Evolutionary conservation across 2,113 vertebrate species (phyloP).

Genomic region (Herpetotheres cachinnans): DNA sequence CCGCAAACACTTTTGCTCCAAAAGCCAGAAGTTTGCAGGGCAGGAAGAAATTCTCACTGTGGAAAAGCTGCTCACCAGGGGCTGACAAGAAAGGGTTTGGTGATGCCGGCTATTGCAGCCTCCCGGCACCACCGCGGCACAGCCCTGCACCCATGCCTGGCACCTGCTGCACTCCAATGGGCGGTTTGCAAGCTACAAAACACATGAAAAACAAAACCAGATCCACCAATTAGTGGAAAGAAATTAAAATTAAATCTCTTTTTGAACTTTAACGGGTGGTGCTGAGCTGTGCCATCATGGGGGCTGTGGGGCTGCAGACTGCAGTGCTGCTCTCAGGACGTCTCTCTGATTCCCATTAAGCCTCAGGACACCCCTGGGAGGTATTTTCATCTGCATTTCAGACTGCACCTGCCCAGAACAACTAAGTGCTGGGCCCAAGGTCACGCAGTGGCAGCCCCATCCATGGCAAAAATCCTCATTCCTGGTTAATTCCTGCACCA

Average conservation of each 20-base stretch:
- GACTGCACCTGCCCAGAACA: neutral
- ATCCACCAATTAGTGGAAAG: neutral
- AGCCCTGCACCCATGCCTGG: accelerated
- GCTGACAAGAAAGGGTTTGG: neutral
- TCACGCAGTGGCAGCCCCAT: accelerated
- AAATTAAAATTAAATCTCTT: neutral
- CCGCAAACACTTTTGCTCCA: neutral
- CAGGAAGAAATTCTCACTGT: neutral
- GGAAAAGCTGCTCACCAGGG: neutral
- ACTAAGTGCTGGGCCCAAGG: neutral
- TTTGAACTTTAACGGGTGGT: neutral
- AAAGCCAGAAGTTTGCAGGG: neutral
- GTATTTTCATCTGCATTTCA: neutral
- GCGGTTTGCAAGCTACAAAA: neutral
- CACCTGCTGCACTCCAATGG: accelerated
- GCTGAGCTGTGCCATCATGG: accelerated
- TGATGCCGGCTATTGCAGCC: accelerated
- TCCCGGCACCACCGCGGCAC: neutral
- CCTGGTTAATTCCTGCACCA: neutral
- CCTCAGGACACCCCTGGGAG: neutral
- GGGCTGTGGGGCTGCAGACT: neutral
- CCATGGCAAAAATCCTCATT: neutral
- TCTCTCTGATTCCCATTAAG: accelerated
- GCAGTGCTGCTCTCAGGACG: neutral
- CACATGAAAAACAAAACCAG: neutral